Evolutionary conservation across 2,113 vertebrate genomes (phyloP), one percentile per base, ranked within the genome.

Genomic region (Sinosuthora webbiana): DNA sequence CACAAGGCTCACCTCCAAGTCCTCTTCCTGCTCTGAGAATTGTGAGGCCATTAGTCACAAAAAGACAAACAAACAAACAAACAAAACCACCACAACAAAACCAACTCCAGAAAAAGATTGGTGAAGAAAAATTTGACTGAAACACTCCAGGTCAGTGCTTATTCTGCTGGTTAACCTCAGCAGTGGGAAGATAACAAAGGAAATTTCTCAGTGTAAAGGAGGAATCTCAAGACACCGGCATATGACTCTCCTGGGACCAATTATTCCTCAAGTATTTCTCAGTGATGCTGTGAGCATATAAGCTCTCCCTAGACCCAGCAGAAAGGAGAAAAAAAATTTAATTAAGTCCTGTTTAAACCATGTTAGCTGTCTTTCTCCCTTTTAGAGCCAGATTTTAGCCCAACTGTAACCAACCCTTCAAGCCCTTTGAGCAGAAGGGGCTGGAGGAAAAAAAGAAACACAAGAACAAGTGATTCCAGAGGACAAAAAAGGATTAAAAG

Each of bases 181-280:
- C 55, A 52, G 33, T 56, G 39, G 52, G 76, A 90, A 87, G 87
- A 90, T 74, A 93, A 90, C 50, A 86, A 83, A 89, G 55, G 22
- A 86, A 92, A 55, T 49, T 81, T 30, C 83, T 92, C 60, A 53
- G 0, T 56, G 65, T 83, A 65, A 70, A 95, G 27, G 56, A 35
- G 52, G 30, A 92, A 55, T 94, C 94, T 93, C 76, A 56, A 93
- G 91, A 19, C 60, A 87, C 52, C 0, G 0, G n/a, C 31, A n/a
- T 81, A 60, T 47, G 76, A 89, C 42, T 93, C 83, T 95, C 83
- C 44, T 91, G 93, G 69, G 94, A 85, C 89, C 93, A 97, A 94
- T 96, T 97, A 96, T 87, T 87, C 73, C 87, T 88, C 56, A 78
- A 89, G 49, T 64, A 68, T 96, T 91, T 94, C 62, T 89, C 86